Base-by-base conservation (phyloP, 1,140 invertebrate species). In the Notospermus geniculatus region DNA sequence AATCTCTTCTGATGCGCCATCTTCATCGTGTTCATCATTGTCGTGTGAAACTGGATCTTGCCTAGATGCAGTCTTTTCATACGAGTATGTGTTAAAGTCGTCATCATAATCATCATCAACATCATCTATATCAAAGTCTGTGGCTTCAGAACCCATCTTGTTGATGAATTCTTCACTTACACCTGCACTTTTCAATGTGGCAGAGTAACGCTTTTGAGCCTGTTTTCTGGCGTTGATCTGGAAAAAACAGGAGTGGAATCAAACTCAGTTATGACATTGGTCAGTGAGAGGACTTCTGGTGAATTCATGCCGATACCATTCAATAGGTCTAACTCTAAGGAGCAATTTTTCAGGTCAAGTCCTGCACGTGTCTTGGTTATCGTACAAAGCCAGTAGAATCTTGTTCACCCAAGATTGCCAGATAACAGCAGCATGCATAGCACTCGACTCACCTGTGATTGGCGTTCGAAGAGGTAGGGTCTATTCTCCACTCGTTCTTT, bases 391-490 rank as follows among this genome's bases (percentile, higher is more conserved):
- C n/a, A n/a, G n/a, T n/a, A n/a, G n/a, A n/a, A n/a, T n/a, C n/a
- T n/a, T n/a, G n/a, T n/a, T n/a, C n/a, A n/a, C n/a, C n/a, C n/a
- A n/a, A 5, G 5, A 50, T 50, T 27, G 5, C 25, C 5, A 50
- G 19, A 50, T 5, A 50, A 5, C n/a, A 9, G 25, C n/a, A n/a
- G 46, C 19, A 39, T 22, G n/a, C 11, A 39, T 32, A 54, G 25
- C 15, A 57, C 9, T 13, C 13, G 39, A 41, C 50, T 58, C 67
- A 75, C 75, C 68, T 74, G 66, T 46, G 62, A 66, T 43, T 66
- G 63, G 57, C 65, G 60, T 64, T 77, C 74, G 63, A 77, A 73
- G 28, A 77, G 63, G 4, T 76, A 41, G 19, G 75, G 75, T 62
- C 70, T 57, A 25, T 66, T 52, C 11, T 75, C 62, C 11, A 77